Base-by-base conservation (phyloP, 2,113 vertebrate genomes). In the Amblyornis subalaris region DNA sequence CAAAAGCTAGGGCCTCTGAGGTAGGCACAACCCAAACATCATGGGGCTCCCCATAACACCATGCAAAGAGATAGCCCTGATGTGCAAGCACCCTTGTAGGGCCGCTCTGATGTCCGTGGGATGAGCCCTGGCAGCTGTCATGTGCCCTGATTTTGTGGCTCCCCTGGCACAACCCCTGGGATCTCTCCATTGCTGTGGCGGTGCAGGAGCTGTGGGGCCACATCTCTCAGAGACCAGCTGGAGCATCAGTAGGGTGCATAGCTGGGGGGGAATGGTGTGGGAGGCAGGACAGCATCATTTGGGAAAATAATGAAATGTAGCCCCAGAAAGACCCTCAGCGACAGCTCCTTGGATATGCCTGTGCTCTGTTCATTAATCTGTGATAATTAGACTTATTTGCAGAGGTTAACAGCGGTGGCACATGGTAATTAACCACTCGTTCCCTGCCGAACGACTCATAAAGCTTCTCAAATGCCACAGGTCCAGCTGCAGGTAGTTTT, bases 341-440 rank as follows among this genome's bases (percentile, higher is more conserved):
- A 95, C 74, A 25, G 95, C 95, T 96, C 95, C 93, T 97, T 17
- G 51, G 91, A 96, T 98, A 95, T 96, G 96, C 95, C 96, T 95
- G 89, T 1, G 87, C 95, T 97, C 94, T 97, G 94, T 97, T 98
- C 98, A 98, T 98, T 98, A 98, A 98, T 98, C 97, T 97, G 96
- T 95, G 97, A 97, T 98, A 98, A 98, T 98, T 97, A 97, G 97
- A 96, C 97, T 95, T 97, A 97, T 97, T 97, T 98, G 97, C 95
- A 96, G 97, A 98, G 98, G 98, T 98, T 97, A 98, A 97, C 97
- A 98, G 97, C 31, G 44, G 96, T 96, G 96, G 95, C 95, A 95
- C 96, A 73, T 97, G 94, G 95, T 97, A 97, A 98, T 98, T 98
- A 97, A 97, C 96, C 94, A 92, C 95, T 96, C 75, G 1, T 86